phyloP scores from a whole-genome alignment of 2,888 invertebrate genomes.

The Hyles lineata region DNA sequence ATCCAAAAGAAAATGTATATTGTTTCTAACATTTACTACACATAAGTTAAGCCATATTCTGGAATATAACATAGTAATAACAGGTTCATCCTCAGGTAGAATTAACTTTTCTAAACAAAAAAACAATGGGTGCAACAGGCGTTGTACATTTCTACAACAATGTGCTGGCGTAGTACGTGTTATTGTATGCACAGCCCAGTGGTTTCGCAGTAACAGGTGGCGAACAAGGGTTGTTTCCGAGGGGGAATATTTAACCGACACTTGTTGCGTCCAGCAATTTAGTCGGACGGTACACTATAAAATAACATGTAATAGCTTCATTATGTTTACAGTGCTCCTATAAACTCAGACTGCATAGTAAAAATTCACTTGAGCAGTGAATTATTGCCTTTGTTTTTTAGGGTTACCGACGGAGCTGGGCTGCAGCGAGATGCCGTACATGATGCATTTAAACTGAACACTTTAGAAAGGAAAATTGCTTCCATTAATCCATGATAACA shows the following conservation, averaged over 20 bases:
- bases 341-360: slow-evolving; percentile 7
- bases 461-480: slow-evolving; percentile 7
- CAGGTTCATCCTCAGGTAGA: neutral
- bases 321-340: slow-evolving; percentile 40
- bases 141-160: slow-evolving; percentile 43
- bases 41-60: neutral
- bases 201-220: slow-evolving; percentile 68
- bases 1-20: no score
- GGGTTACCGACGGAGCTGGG: neutral
- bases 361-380: neutral
- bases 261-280: slow-evolving; percentile 63
- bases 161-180: slow-evolving; percentile 6
- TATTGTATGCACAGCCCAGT: slow-evolving; percentile 37
- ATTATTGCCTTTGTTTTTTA: slow-evolving; percentile 11
- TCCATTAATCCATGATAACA: neutral
- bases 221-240: slow-evolving; percentile 54
- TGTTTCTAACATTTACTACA: no score
- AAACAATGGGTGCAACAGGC: slow-evolving; percentile 45
- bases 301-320: slow-evolving; percentile 52
- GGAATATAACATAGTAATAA: neutral
- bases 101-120: slow-evolving; percentile 2
- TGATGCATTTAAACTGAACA: neutral
- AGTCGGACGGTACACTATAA: slow-evolving; percentile 36
- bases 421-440: neutral
- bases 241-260: slow-evolving; percentile 57